Evolutionary conservation across 2,797 vertebrate genomes (phyloP).

Genomic region (Falco concolor): DNA sequence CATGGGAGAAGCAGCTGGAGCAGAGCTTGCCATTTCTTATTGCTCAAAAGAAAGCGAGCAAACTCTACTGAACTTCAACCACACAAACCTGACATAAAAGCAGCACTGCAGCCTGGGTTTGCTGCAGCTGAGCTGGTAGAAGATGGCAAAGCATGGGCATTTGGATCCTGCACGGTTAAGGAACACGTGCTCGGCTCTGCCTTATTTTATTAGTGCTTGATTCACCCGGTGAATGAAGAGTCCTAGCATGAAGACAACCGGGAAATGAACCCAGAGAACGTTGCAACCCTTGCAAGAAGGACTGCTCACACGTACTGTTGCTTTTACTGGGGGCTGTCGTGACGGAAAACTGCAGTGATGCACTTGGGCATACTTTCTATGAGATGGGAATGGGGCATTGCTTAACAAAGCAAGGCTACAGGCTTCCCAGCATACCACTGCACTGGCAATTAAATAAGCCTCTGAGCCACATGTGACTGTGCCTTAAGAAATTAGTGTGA

Average conservation of each 20-base stretch:
- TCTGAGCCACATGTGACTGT: conserved; percentile 23
- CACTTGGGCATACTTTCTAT: background rate
- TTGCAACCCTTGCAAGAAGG: background rate
- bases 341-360: background rate
- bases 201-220: background rate
- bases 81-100: background rate
- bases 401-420: conserved; percentile 5
- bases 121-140: background rate
- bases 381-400: background rate
- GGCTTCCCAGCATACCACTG: conserved; percentile 2
- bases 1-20: background rate
- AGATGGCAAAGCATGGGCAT: background rate
- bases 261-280: background rate
- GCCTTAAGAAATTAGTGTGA: conserved; percentile 43
- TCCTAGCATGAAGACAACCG: background rate
- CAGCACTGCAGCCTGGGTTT: background rate
- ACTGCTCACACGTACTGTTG: background rate
- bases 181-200: background rate
- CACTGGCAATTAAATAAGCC: conserved; percentile 22
- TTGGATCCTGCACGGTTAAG: background rate
- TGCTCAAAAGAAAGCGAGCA: background rate
- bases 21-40: background rate
- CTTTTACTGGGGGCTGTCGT: background rate
- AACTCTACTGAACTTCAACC: background rate
- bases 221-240: background rate